Evolutionary conservation across 2,797 vertebrate species (phyloP), one percentile per base, ranked within the genome.

Genomic region (Nannoperca obscura): DNA sequence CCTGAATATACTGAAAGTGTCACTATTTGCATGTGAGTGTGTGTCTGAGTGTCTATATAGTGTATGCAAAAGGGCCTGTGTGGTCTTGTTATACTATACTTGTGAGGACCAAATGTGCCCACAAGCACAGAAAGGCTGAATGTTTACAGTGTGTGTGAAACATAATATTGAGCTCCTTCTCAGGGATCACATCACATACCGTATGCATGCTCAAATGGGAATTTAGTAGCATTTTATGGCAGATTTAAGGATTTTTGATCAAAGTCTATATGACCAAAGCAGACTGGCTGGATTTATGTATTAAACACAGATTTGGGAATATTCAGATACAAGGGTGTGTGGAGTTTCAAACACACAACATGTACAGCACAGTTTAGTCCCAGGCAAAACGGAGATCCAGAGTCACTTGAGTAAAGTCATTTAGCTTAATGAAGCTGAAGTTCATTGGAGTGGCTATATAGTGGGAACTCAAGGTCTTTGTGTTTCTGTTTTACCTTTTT

Each of bases 1-100:
- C 86, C 87, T 74, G 76, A 83, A 82, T 84, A 65, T 57, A 74
- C 81, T 82, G 78, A 53, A 81, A 85, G 88, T 82, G 88, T 88
- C 61, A 52, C 46, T 73, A 81, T 90, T 63, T 85, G 78, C 62
- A 59, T 74, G 69, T 55, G 71, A 9, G 30, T 27, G 50, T 68
- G 47, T 78, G 60, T 74, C 24, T 71, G 52, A 54, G 66, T 22
- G 60, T 73, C n/a, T 83, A 52, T 67, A 22, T 65, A 57, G 17
- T 27, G 74, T 57, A 52, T 63, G 57, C 34, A 70, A 9, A 46
- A 54, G 32, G 10, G 40, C 20, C 52, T n/a, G 20, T 30, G 71
- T 1, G 20, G 7, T 20, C 19, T 20, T 47, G 46, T 11, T 57
- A 2, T 46, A 64, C 46, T 54, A 15, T 24, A 52, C 34, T 74